These are phyloP conservation scores for Eumacrocentrus americanus DNA, from an alignment of 2,888 invertebrate species.

Conservation along the genomic window DNA sequence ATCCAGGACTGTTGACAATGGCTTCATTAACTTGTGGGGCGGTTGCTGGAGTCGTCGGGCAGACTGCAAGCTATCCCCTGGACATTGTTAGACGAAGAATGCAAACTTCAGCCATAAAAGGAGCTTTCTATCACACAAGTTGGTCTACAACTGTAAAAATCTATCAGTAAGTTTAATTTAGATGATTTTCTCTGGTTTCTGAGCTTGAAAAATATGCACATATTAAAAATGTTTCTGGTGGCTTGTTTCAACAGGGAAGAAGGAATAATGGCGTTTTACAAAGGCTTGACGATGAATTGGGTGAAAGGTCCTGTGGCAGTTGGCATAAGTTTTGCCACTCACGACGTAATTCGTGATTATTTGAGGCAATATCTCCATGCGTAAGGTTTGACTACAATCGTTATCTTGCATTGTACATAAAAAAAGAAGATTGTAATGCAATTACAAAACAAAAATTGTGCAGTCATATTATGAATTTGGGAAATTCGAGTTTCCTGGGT, in stretches of 20 bases:
- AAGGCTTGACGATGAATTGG: constrained; percentile 99
- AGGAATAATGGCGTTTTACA: constrained; percentile 92
- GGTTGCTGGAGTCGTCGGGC: constrained; percentile 89
- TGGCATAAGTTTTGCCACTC: constrained; percentile 95
- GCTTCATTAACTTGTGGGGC: constrained; percentile 85
- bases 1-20: constrained; percentile 62
- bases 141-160: constrained; percentile 71
- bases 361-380: constrained; percentile 60
- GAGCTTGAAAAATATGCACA: no score
- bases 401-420: not conserved
- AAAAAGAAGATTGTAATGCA: not conserved
- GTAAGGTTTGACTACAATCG: not conserved
- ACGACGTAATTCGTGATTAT: constrained; percentile 77
- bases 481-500: not conserved
- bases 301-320: constrained; percentile 90
- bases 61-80: constrained; percentile 94
- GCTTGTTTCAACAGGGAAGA: constrained; percentile 73
- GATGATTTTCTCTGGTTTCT: no score
- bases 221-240: no score
- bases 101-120: constrained; percentile 70
- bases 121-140: constrained; percentile 66
- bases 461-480: not conserved
- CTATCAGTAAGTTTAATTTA: constrained; percentile 71
- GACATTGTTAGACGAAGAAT: constrained; percentile 85
- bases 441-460: not conserved